Conservation (phyloP, 2,888 invertebrate species). For the Eucera pruinosa region DNA sequence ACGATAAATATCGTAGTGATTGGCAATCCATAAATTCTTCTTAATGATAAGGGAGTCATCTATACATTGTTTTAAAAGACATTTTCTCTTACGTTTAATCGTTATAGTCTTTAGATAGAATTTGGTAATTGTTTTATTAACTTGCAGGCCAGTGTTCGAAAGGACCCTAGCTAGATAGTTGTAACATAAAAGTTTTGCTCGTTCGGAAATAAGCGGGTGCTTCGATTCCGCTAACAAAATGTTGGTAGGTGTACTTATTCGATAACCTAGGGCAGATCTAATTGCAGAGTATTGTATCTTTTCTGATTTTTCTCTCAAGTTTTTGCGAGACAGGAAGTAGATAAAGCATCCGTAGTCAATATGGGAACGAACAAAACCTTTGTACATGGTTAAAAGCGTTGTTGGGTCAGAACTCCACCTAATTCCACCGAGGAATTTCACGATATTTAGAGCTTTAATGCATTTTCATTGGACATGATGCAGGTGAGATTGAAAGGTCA, state of each 20-base stretch:
- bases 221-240: conserved; percentile 2
- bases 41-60: neutral
- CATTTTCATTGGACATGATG: conserved; percentile 2
- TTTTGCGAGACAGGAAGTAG: conserved; percentile 26
- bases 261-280: conserved; percentile 11
- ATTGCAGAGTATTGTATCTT: conserved; percentile 40
- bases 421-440: conserved; percentile 6
- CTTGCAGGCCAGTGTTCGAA: neutral
- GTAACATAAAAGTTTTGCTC: neutral
- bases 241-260: conserved; percentile 3
- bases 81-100: neutral
- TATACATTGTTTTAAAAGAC: conserved; percentile 7
- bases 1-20: neutral
- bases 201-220: neutral
- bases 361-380: conserved; percentile 37
- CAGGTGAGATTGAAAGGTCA: neutral
- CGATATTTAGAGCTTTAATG: conserved; percentile 1
- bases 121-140: neutral
- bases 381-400: conserved; percentile 40
- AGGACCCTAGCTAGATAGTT: neutral
- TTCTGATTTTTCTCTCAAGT: conserved; percentile 20
- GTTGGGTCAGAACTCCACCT: conserved; percentile 29
- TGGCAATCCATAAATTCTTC: neutral
- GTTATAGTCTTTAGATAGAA: neutral
- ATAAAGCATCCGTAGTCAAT: conserved; percentile 46